Conservation (phyloP, 2,797 vertebrate species). For the Molossus molossus region DNA sequence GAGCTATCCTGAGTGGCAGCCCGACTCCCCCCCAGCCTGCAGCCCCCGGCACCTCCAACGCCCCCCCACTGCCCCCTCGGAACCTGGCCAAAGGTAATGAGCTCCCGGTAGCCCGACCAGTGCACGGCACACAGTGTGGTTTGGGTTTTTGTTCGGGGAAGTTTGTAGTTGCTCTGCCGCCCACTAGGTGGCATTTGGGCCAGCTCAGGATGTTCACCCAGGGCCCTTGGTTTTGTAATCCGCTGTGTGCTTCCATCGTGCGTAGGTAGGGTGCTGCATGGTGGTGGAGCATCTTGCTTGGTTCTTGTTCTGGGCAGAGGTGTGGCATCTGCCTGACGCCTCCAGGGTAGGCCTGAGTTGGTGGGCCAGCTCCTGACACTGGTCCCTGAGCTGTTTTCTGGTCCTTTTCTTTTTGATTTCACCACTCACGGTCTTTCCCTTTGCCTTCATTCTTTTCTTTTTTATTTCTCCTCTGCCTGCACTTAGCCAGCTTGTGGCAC, state of each 20-base stretch:
- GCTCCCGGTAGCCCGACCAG: background rate
- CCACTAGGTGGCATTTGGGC: background rate
- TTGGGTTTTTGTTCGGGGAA: background rate
- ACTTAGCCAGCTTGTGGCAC: background rate
- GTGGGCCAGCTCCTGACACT: rapidly evolving
- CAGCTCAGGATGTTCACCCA: background rate
- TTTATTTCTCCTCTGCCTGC: background rate
- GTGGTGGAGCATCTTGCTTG: background rate
- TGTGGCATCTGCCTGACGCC: background rate
- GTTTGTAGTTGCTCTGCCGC: background rate
- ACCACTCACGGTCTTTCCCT: rapidly evolving
- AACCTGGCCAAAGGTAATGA: slow-evolving; percentile 95
- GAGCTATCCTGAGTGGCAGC: slow-evolving; percentile 94
- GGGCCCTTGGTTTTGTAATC: background rate
- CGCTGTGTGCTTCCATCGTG: rapidly evolving
- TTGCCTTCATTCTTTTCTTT: too few relatives aligned
- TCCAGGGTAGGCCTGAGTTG: background rate
- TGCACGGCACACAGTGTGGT: background rate
- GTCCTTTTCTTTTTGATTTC: too few relatives aligned
- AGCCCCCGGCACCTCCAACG: slow-evolving; percentile 87
- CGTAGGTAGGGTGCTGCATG: background rate
- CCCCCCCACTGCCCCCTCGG: slow-evolving; percentile 96
- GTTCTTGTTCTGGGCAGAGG: background rate
- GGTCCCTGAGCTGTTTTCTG: rapidly evolving
- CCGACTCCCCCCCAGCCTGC: slow-evolving; percentile 87